A percentile compares a stretch with the other conserved stretches of the same genome.
Conservation (phyloP, 2,113 vertebrate species). For the Tauraco erythrolophus region DNA sequence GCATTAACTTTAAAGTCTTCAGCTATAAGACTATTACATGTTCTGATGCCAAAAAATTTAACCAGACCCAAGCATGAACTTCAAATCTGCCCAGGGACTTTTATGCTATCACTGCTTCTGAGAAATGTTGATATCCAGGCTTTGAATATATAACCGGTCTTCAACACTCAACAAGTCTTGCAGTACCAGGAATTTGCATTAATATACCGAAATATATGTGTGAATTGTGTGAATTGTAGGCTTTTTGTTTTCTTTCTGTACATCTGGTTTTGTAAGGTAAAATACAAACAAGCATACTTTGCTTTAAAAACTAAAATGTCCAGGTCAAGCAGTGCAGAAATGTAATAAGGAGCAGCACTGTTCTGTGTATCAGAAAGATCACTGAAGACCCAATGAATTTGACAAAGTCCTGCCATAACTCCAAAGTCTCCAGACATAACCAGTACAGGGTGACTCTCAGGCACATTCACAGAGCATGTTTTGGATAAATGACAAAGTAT, state of each 20-base stretch:
- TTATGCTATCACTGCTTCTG: not conserved
- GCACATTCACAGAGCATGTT: not conserved
- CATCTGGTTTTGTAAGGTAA: not conserved
- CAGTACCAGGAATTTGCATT: slow-evolving; percentile 8
- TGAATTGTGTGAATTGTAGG: not conserved
- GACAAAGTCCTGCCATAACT: not conserved
- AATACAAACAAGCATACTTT: not conserved
- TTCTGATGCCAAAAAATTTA: slow-evolving; percentile 64
- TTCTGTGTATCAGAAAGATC: not conserved
- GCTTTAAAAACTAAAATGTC: not conserved
- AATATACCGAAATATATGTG: slow-evolving; percentile 22
- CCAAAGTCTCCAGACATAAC: not conserved
- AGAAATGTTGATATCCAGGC: slow-evolving; percentile 36
- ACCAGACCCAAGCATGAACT: slow-evolving; percentile 60
- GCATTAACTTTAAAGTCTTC: slow-evolving; percentile 63
- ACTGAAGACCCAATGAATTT: not conserved
- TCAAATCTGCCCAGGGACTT: slow-evolving; percentile 54
- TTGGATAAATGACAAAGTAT: not conserved
- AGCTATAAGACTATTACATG: slow-evolving; percentile 45
- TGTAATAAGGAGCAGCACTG: fast-evolving
- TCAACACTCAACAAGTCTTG: not conserved
- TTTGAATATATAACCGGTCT: not conserved
- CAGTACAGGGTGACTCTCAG: not conserved
- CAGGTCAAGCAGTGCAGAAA: not conserved
- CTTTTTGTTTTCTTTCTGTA: not conserved